phyloP scores from a whole-genome alignment of 2,888 invertebrate species.

The Drosophila quasianomalipes region DNA sequence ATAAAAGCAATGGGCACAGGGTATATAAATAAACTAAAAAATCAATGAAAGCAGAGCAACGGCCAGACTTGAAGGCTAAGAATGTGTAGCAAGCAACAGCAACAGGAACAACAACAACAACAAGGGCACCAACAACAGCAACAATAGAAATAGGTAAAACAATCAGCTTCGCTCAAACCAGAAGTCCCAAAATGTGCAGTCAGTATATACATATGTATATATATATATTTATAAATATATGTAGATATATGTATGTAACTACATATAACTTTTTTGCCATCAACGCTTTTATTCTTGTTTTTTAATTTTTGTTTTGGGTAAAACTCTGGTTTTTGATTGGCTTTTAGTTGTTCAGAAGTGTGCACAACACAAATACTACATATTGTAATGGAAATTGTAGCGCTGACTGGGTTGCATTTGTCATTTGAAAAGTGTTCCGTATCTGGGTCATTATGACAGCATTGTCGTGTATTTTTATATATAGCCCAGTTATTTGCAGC shows the following conservation, averaged over 20 bases:
- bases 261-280: not conserved
- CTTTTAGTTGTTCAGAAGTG: slow-evolving; percentile 48
- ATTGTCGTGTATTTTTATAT: slow-evolving; percentile 1
- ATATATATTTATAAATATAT: not conserved
- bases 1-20: not conserved
- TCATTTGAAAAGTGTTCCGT: slow-evolving; percentile 39
- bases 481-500: slow-evolving; percentile 19
- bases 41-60: slow-evolving; percentile 61
- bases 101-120: slow-evolving; percentile 7
- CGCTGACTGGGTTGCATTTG: slow-evolving; percentile 50
- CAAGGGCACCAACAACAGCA: slow-evolving; percentile 23
- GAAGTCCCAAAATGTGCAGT: slow-evolving; percentile 26
- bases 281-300: slow-evolving; percentile 14
- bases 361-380: slow-evolving; percentile 44
- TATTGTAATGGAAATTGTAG: slow-evolving; percentile 70
- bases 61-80: slow-evolving; percentile 69
- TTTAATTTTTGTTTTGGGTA: slow-evolving; percentile 18
- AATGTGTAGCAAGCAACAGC: slow-evolving; percentile 26
- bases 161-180: slow-evolving; percentile 28
- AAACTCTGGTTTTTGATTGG: slow-evolving; percentile 45
- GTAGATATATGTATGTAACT: not conserved
- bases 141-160: slow-evolving; percentile 37
- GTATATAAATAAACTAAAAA: slow-evolving; percentile 51
- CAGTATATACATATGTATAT: slow-evolving; percentile 2
- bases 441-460: slow-evolving; percentile 47